These are phyloP conservation scores for Coracopsis vasa DNA, from an alignment of 2,113 vertebrate species.

Conservation along the genomic window DNA sequence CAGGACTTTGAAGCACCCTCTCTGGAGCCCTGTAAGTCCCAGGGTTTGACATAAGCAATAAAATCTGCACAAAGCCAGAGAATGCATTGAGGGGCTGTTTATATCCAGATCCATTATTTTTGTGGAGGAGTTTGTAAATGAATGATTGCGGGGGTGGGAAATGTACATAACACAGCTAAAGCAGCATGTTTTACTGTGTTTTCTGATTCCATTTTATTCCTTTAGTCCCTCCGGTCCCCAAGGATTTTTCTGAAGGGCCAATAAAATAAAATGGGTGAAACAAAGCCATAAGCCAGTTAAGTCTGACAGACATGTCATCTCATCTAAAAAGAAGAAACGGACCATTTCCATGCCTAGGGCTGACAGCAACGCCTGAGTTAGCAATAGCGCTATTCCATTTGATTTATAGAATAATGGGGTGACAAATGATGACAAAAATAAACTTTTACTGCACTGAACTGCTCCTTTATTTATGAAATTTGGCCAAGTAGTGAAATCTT, in stretches of 20 bases:
- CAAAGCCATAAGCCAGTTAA: slow-evolving; percentile 83
- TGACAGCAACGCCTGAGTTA: slow-evolving; percentile 82
- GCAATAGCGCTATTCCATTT: slow-evolving; percentile 81
- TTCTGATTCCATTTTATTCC: slow-evolving; percentile 75
- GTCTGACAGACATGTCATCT: slow-evolving; percentile 85
- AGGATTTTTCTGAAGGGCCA: slow-evolving; percentile 73
- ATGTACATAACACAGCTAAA: slow-evolving; percentile 36
- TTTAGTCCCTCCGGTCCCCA: slow-evolving; percentile 67
- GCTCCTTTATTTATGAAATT: slow-evolving; percentile 90
- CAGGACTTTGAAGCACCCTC: neutral
- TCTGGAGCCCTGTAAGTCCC: neutral
- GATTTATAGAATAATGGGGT: slow-evolving; percentile 87
- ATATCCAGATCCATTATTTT: slow-evolving; percentile 34
- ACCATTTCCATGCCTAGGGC: slow-evolving; percentile 83
- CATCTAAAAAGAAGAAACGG: slow-evolving; percentile 85
- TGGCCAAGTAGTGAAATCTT: slow-evolving; percentile 86
- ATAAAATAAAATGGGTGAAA: slow-evolving; percentile 84
- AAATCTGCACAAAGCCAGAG: slow-evolving; percentile 22
- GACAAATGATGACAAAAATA: slow-evolving; percentile 91
- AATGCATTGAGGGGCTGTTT: slow-evolving; percentile 5
- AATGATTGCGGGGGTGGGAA: slow-evolving; percentile 11
- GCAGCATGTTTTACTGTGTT: slow-evolving; percentile 66
- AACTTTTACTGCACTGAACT: slow-evolving; percentile 90
- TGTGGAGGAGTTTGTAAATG: slow-evolving; percentile 50
- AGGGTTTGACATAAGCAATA: neutral